Evolutionary conservation across 2,797 vertebrate species (phyloP), one percentile per base, ranked within the genome.

Genomic region (Myotis daubentonii): DNA sequence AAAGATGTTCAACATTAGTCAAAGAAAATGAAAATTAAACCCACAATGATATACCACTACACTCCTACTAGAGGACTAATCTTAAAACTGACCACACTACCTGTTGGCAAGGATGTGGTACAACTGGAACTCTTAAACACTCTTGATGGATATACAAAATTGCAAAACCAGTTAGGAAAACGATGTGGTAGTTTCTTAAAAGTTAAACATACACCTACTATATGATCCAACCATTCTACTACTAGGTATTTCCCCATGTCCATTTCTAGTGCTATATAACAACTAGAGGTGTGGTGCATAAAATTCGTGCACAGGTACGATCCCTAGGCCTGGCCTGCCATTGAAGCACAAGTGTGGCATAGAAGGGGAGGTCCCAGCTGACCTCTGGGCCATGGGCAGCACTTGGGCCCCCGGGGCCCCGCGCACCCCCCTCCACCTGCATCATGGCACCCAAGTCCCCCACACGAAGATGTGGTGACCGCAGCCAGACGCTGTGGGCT

Each of bases 141-240:
- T 60, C 28, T 47, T 81, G 30, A 20, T 17, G 19, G 36, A 60
- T 33, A 66, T 28, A 33, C 28, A 76, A 91, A 91, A 81, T 38
- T 30, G 66, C n/a, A 81, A 91, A 80, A 81, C 15, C 17, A 51
- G 8, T 51, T 68, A 47, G 15, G 13, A 80, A 94, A 94, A 81
- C 23, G 68, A 76, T 72, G 72, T 66, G 36, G 92, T 22, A 55
- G 7, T 87, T 76, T 91, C 79, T 85, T 78, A 86, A 88, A 87
- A 68, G 57, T 53, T 84, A 83, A 93, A 93, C 51, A 78, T 60
- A 75, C 2, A 75, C 9, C 20, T 87, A 78, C 44, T 44, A 81
- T 93, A 75, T 47, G 33, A 76, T 38, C 10, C 53, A 81, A 74
- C 28, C 55, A 91, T 51, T 66, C 41, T 30, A 84, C 20, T 55